Evolutionary conservation across 2,888 invertebrate species (phyloP), one percentile per base, ranked within the genome.

Genomic region (Polyommatus iphigenia): DNA sequence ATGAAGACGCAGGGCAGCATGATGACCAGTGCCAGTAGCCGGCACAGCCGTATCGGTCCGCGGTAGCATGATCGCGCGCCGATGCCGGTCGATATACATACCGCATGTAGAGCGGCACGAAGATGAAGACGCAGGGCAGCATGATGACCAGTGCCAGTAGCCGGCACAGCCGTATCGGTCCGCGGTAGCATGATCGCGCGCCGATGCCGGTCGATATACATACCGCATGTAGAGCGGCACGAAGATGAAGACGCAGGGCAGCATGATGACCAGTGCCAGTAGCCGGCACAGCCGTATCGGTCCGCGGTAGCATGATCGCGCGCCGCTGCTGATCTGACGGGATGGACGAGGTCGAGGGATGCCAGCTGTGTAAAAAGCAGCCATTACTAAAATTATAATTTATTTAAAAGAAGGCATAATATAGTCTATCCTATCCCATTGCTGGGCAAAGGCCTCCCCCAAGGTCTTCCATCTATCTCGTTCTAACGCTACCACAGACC

Each of bases 41-140:
- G 92, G 79, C 96, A 88, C 6, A 96, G 93, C 80, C 95, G 91
- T 76, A 96, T 85, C 0, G 96, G 96, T 0, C 95, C 95, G 78
- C 84, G 83, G 85, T 87, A 89, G 83, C 91, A 91, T 0, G 88
- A 84, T 5, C 89, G 83, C 0, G 87, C 83, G 0, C 88, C 80
- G 57, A 86, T 84, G 81, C 87, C 32, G 2, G 32, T 32, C 32
- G 32, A 32, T 32, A 32, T 32, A 32, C 50, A 50, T 81, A 94
- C 94, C 96, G 94, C 90, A 97, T 90, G 84, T 97, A 96, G 41
- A 97, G 89, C 0, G 97, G 97, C 5, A 96, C 91, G 46, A 96
- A 94, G 79, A 97, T 95, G 78, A 97, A 94, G 50, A 95, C 78
- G n/a, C 95, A 94, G 0, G 97, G 97, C n/a, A 97, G 86, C 7